Base-by-base conservation (phyloP, 2,888 invertebrate genomes). In the Rosalia funebris region DNA sequence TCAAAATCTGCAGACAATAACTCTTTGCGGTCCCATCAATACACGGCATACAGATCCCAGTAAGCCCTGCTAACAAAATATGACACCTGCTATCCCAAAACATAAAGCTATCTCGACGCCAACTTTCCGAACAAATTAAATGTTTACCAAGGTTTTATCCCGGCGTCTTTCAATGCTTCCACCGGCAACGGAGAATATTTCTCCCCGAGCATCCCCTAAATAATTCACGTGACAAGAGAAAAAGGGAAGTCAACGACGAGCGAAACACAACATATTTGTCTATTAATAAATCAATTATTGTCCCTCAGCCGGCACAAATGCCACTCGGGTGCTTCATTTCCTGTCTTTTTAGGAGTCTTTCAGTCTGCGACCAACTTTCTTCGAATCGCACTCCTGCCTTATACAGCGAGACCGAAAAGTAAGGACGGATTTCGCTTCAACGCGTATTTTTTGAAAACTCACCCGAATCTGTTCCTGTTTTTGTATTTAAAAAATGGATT, bases 271-370 rank as follows among this genome's bases (percentile, higher is more conserved):
- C 62, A 64, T 64, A 62, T 63, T 63, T 63, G 60, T 66, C 58
- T 57, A 52, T 61, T 66, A 66, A 66, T 66, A 66, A 66, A 66
- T 66, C 65, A 63, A 66, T 66, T 63, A 66, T 66, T 61, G 56
- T 63, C 61, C 65, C 56, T 39, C 45, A 60, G 61, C 61, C 59
- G 59, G 56, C 62, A 59, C 57, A 62, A 44, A 62, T 45, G 64
- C 59, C 61, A 62, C 46, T 62, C 56, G 44, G 20, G 44, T 57
- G 50, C 56, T 41, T 57, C 64, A 57, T 62, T 64, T 64, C 64
- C 64, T 64, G 64, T 61, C 61, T 64, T 57, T 64, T 61, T 61
- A 58, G 59, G 61, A n/a, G 64, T 64, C 58, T 61, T 64, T 58
- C 48, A 55, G 56, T n/a, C n/a, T n/a, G n/a, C n/a, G n/a, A n/a